Evolutionary conservation across 1,140 invertebrate genomes (phyloP).

Genomic region (Drosophila sulfurigaster): DNA sequence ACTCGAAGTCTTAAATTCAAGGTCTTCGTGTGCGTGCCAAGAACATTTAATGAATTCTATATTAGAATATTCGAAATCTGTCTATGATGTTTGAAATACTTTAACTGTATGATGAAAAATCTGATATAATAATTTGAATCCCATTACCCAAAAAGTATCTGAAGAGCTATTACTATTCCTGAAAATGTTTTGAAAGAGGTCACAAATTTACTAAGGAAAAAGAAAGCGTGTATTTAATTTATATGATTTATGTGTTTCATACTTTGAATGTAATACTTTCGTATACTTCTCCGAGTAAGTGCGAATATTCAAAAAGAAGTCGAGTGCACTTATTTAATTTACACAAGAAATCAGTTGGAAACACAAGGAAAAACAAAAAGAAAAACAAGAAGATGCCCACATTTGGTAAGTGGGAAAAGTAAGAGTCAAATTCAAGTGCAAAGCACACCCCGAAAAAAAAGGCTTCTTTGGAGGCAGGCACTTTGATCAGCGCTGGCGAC

Average conservation of each 20-base stretch:
- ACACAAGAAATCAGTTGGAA: constrained; percentile 60
- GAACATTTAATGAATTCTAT: background rate
- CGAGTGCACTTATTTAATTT: constrained; percentile 68
- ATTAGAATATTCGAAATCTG: background rate
- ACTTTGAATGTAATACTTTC: background rate
- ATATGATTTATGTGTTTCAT: background rate
- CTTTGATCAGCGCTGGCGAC: constrained; percentile 56
- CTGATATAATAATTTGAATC: background rate
- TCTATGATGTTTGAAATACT: background rate
- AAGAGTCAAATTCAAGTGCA: constrained; percentile 53
- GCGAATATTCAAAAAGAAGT: constrained; percentile 20
- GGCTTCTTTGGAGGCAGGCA: constrained; percentile 48
- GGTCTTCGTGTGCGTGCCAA: constrained; percentile 29
- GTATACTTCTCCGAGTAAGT: constrained; percentile 1
- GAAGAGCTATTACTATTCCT: no score
- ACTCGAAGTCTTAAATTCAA: background rate
- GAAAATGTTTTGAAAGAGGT: no score
- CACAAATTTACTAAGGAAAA: background rate
- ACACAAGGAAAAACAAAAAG: constrained; percentile 39
- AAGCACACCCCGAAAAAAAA: constrained; percentile 62
- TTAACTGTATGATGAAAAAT: background rate
- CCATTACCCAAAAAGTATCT: background rate
- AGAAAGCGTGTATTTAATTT: background rate
- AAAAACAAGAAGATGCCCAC: constrained; percentile 26
- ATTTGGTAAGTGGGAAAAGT: background rate